phyloP scores from a whole-genome alignment of 2,888 invertebrate species.

The Yponomeuta cagnagella region DNA sequence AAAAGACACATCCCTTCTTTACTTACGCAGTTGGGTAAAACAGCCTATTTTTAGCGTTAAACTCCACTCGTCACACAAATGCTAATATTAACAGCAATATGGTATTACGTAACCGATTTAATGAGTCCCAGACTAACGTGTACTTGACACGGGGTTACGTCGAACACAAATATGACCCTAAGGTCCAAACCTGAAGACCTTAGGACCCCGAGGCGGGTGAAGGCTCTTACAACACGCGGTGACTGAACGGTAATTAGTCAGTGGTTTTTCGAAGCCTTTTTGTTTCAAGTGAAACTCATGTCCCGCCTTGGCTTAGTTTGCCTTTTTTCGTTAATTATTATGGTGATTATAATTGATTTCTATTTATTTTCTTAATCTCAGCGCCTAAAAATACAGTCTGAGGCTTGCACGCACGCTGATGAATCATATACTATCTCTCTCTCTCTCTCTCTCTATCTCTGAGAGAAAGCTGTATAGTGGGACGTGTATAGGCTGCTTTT shows the following conservation, averaged over 20 bases:
- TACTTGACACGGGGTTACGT: not conserved
- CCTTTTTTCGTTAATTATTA: not conserved
- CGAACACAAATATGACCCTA: not conserved
- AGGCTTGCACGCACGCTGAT: too few species aligned
- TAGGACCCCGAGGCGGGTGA: conserved; percentile 4
- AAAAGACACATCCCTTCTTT: not conserved
- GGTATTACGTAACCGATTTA: not conserved
- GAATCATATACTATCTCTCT: too few species aligned
- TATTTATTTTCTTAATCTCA: not conserved
- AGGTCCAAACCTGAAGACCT: not conserved
- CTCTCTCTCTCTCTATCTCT: too few species aligned
- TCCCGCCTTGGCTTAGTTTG: conserved; percentile 10
- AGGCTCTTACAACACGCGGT: conserved; percentile 5
- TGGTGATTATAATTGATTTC: not conserved
- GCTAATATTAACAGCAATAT: not conserved
- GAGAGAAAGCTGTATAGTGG: too few species aligned
- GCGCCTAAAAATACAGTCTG: too few species aligned
- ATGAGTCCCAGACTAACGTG: not conserved
- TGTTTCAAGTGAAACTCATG: conserved; percentile 1
- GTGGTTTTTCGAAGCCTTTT: not conserved
- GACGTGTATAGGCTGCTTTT: too few species aligned
- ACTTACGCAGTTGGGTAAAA: not conserved
- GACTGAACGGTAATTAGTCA: conserved; percentile 2
- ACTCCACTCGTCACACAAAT: not conserved
- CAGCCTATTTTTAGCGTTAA: not conserved